Conservation (phyloP, 2,797 vertebrate species). For the Sphaeramia orbicularis region DNA sequence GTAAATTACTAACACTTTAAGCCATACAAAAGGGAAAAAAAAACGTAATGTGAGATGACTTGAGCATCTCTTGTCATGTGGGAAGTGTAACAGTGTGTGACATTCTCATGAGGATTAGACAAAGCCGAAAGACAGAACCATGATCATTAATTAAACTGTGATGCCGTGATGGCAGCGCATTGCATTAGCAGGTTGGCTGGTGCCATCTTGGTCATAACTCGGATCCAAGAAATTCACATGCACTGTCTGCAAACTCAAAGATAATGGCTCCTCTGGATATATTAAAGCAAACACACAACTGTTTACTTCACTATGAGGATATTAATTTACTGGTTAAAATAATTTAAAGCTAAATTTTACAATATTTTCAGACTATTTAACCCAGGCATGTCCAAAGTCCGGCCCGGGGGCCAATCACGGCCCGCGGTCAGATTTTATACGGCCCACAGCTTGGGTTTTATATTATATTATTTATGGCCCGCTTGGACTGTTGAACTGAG, state of each 20-base stretch:
- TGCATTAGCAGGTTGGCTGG: slow-evolving; percentile 45
- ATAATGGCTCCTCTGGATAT: slow-evolving; percentile 44
- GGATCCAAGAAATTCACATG: slow-evolving; percentile 51
- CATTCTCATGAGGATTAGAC: slow-evolving; percentile 58
- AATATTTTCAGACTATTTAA: background rate
- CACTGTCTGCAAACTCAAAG: slow-evolving; percentile 54
- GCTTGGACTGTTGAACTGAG: too few relatives aligned
- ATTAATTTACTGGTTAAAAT: slow-evolving; percentile 22
- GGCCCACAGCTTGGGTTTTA: too few relatives aligned
- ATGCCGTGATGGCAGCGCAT: slow-evolving; percentile 48
- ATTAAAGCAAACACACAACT: slow-evolving; percentile 22
- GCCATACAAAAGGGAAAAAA: slow-evolving; percentile 26
- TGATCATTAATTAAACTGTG: slow-evolving; percentile 67
- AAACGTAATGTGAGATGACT: slow-evolving; percentile 46
- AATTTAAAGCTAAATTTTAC: background rate
- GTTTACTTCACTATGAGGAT: slow-evolving; percentile 9
- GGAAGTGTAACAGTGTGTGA: slow-evolving; percentile 51
- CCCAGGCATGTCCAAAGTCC: too few relatives aligned
- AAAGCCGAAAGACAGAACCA: slow-evolving; percentile 58
- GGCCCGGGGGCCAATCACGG: too few relatives aligned
- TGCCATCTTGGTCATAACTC: slow-evolving; percentile 56
- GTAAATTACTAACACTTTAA: slow-evolving; percentile 51
- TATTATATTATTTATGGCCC: too few relatives aligned
- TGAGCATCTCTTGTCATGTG: slow-evolving; percentile 50
- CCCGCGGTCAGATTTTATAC: too few relatives aligned